phyloP scores from a whole-genome alignment of 2,888 invertebrate genomes.

The Tenthredo livida region DNA sequence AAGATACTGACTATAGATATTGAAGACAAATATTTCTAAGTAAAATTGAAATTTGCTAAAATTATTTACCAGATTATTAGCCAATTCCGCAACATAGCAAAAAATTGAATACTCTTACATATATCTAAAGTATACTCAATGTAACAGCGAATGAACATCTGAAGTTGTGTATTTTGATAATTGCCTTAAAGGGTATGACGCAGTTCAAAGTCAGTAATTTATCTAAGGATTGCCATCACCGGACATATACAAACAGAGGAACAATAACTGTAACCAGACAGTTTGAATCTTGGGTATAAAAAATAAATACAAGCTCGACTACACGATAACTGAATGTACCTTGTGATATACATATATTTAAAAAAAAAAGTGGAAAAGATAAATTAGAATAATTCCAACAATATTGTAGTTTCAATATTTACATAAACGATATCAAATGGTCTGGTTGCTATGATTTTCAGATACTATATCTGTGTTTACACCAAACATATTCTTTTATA shows the following conservation, averaged over 20 bases:
- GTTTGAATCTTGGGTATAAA: not conserved
- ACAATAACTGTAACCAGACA: conserved; percentile 31
- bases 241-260: not conserved
- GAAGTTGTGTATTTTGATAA: conserved; percentile 8
- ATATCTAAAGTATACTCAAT: not conserved
- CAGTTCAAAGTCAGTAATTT: not conserved
- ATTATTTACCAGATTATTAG: not conserved
- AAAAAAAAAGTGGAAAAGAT: not conserved
- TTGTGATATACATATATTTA: not conserved
- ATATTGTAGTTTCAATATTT: conserved; percentile 12
- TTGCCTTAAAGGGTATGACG: not conserved
- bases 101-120: not conserved
- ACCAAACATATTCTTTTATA: conserved; percentile 25
- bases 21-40: not conserved
- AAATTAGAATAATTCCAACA: conserved; percentile 28
- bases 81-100: not conserved
- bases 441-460: conserved; percentile 19
- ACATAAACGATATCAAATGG: conserved; percentile 33
- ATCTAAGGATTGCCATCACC: conserved; percentile 1
- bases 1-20: not conserved
- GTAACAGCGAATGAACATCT: not conserved
- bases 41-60: not conserved
- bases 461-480: conserved; percentile 15
- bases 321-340: not conserved
- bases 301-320: conserved; percentile 13